Evolutionary conservation across 1,140 invertebrate species (phyloP).

Genomic region (Nomia melanderi): DNA sequence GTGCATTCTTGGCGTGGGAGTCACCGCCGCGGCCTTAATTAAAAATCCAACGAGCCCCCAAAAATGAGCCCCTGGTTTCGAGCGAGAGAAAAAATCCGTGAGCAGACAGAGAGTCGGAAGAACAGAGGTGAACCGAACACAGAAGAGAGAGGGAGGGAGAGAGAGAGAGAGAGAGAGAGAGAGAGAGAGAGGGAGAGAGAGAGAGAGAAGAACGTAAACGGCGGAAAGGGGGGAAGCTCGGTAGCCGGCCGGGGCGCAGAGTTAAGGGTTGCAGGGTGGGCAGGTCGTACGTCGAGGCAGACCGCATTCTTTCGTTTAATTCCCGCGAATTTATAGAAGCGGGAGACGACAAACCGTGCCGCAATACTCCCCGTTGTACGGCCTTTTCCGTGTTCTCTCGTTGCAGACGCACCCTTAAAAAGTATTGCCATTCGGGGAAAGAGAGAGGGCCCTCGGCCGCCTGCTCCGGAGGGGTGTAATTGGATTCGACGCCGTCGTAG

Average conservation of each 20-base stretch:
- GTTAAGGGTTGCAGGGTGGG: conserved; percentile 71
- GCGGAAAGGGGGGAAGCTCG: conserved; percentile 38
- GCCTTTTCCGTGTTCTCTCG: conserved; percentile 65
- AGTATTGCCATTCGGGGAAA: conserved; percentile 69
- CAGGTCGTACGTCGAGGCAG: conserved; percentile 78
- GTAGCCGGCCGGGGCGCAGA: conserved; percentile 34
- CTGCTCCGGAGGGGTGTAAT: conserved; percentile 64
- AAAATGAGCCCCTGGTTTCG: conserved; percentile 67
- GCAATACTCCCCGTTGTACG: conserved; percentile 56
- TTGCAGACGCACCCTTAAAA: conserved; percentile 72
- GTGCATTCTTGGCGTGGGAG: conserved; percentile 79
- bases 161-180: conserved; percentile 31
- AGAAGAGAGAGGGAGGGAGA: conserved; percentile 29
- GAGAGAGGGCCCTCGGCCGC: too few relatives aligned
- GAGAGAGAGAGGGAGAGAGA: conserved; percentile 37
- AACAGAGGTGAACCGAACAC: too few relatives aligned
- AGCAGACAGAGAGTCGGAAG: too few relatives aligned
- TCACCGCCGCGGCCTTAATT: conserved; percentile 81
- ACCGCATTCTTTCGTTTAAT: conserved; percentile 82
- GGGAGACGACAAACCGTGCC: conserved; percentile 72
- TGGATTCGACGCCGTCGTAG: conserved; percentile 73
- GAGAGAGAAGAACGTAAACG: conserved; percentile 24
- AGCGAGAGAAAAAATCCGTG: conserved; percentile 9
- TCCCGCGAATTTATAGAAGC: conserved; percentile 81
- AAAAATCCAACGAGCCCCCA: conserved; percentile 81